Evolutionary conservation across 2,797 vertebrate genomes (phyloP).

Genomic region (Anguilla megastoma): DNA sequence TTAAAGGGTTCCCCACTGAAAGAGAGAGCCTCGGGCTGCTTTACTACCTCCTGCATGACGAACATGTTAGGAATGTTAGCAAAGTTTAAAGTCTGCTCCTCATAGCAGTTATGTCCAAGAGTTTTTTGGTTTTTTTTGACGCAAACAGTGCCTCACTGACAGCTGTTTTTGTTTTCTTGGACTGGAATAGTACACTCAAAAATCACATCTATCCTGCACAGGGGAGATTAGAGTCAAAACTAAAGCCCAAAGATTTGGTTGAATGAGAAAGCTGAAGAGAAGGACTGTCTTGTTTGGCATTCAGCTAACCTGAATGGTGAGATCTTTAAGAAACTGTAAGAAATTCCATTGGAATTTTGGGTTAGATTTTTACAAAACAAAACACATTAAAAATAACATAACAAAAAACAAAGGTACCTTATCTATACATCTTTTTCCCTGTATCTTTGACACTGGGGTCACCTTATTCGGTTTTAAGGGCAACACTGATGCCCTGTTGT

Average conservation of each 20-base stretch:
- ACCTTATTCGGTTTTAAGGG: background rate
- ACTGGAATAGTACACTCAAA: background rate
- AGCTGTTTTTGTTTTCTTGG: conserved; percentile 47
- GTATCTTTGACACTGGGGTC: too few species aligned
- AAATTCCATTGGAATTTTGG: background rate
- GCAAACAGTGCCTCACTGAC: conserved; percentile 54
- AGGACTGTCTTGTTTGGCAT: background rate
- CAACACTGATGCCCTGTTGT: conserved; percentile 7
- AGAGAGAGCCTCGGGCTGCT: conserved; percentile 62
- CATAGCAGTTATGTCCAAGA: conserved; percentile 60
- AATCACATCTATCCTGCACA: background rate
- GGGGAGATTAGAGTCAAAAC: background rate
- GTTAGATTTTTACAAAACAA: background rate
- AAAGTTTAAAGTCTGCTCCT: conserved; percentile 60
- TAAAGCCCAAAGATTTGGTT: background rate
- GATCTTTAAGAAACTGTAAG: background rate
- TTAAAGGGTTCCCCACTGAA: conserved; percentile 52
- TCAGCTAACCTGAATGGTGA: background rate
- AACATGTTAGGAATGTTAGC: conserved; percentile 67
- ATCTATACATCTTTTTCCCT: too few species aligned
- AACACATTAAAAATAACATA: background rate
- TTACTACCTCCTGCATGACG: conserved; percentile 56
- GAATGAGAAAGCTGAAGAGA: background rate
- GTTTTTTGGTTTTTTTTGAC: conserved; percentile 20
- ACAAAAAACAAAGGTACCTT: too few species aligned